Base-by-base conservation (phyloP, 92 coral and sea anemone species). In the Galaxea fascicularis region DNA sequence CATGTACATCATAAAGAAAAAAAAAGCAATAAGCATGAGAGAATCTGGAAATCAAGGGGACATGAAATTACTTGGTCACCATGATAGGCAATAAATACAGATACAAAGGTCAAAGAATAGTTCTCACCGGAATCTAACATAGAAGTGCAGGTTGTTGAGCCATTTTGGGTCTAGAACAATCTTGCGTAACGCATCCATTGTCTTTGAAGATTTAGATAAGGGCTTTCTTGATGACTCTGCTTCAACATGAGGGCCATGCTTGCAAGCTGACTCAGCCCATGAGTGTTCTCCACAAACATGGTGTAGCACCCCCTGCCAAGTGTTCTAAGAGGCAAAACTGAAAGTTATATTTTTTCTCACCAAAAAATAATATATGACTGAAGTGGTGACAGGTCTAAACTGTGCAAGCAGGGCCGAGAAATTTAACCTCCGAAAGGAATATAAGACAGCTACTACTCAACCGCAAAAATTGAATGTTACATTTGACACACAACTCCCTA, bases 221-320 rank as follows among this genome's bases (percentile, higher is more conserved):
- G 22, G 39, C n/a, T 54, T 58, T 26, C 30, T 89, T 16, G 67
- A 0, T 0, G 1, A 0, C 22, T 51, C 51, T 15, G 52, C 46
- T 28, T 31, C 78, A 1, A 12, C 84, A 15, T 14, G 64, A 0
- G 83, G 49, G 15, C 22, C 77, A 79, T 89, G 92, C 7, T 17
- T 65, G 68, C 86, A 89, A 0, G 27, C 0, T 3, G 28, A 53
- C 8, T 31, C 86, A 4, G 89, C 92, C 89, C 92, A 84, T 10
- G 62, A 17, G 18, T 89, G 92, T 26, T 89, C 92, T 0, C 92
- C 88, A 64, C 89, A 85, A 8, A 85, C 89, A 57, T 89, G 92
- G 44, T 89, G 92, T 0, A 89, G 64, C 26, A 89, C 89, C n/a
- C 92, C 89, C 20, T 14, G 15, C 92, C 92, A 89, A 1, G 80